A percentile compares a stretch with the other conserved stretches of the same genome.
phyloP scores from a whole-genome alignment of 2,113 vertebrate genomes.

The Alethe castanea region DNA sequence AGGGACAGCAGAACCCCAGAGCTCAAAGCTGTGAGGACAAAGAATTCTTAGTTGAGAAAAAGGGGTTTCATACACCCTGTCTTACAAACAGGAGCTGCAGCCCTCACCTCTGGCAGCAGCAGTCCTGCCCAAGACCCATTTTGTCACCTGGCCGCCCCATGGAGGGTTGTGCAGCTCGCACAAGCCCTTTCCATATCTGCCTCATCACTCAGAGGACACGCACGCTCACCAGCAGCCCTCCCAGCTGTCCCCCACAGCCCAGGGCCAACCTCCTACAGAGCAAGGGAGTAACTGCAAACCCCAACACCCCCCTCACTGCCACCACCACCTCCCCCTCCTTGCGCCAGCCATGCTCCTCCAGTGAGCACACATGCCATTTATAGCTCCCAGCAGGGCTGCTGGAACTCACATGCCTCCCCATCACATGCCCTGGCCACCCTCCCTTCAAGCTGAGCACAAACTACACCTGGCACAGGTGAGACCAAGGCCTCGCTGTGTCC shows the following conservation, averaged over 20 bases:
- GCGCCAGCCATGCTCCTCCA: conserved; percentile 39
- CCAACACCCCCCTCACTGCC: neutral
- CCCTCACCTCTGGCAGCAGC: neutral
- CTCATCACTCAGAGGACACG: neutral
- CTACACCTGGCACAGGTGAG: conserved; percentile 49
- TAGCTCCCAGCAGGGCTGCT: conserved; percentile 40
- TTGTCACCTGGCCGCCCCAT: neutral
- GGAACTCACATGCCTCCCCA: conserved; percentile 54
- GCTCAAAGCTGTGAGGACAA: neutral
- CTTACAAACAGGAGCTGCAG: neutral
- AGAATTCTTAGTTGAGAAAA: neutral
- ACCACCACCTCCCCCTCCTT: neutral
- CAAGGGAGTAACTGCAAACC: neutral
- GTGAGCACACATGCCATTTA: conserved; percentile 63
- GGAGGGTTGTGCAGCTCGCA: neutral
- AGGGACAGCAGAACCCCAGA: neutral
- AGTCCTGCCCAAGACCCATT: neutral
- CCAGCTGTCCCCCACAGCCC: neutral
- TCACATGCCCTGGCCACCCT: conserved; percentile 37
- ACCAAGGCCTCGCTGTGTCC: accelerated
- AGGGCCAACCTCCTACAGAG: neutral
- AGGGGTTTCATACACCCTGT: neutral
- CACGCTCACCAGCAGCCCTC: neutral
- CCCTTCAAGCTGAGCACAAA: neutral
- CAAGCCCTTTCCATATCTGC: neutral